These are phyloP conservation scores for Diceros bicornis DNA, from an alignment of 2,797 vertebrate species.

Conservation along the genomic window DNA sequence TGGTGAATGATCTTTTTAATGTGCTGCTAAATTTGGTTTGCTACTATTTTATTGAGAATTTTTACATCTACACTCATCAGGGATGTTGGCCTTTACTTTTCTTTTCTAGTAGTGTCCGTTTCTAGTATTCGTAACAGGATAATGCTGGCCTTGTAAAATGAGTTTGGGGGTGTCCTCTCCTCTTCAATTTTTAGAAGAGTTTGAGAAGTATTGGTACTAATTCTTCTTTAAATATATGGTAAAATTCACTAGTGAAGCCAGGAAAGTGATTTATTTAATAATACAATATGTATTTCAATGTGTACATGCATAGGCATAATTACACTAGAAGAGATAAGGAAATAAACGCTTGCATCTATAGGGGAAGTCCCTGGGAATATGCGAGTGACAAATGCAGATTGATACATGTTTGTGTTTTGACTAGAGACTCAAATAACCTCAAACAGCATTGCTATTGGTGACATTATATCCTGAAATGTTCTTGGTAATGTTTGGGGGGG, in stretches of 20 bases:
- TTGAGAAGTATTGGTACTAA: neutral
- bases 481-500: neutral
- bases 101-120: neutral
- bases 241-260: neutral
- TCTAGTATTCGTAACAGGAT: neutral
- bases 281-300: neutral
- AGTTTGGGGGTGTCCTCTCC: neutral
- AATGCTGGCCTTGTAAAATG: neutral
- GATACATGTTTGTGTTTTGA: neutral
- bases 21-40: neutral
- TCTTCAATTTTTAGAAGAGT: neutral
- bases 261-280: neutral
- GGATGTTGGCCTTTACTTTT: neutral
- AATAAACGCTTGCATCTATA: neutral
- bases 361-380: neutral
- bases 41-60: neutral
- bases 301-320: neutral
- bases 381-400: neutral
- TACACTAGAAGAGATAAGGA: neutral
- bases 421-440: neutral
- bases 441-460: neutral
- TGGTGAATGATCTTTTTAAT: neutral
- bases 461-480: neutral
- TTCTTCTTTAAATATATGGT: neutral
- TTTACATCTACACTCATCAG: neutral